Conservation (phyloP, 2,888 invertebrate species). For the Stenolophus ochropezus region DNA sequence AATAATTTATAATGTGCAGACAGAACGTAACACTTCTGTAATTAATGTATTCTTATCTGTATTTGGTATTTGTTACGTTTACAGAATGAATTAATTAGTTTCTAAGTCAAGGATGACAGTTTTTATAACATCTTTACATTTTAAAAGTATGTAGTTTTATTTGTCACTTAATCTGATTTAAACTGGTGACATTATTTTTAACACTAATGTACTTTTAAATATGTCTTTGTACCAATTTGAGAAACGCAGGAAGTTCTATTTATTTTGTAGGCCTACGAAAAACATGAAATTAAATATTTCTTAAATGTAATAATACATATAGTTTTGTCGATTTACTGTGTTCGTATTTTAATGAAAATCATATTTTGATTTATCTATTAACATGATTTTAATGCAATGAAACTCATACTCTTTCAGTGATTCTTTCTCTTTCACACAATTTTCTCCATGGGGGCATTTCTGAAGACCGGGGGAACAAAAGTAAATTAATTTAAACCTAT, state of each 20-base stretch:
- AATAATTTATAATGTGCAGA: background rate
- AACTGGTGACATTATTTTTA: background rate
- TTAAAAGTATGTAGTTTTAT: background rate
- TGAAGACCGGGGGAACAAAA: no score
- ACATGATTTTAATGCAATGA: no score
- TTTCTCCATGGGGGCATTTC: no score
- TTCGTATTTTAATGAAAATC: no score
- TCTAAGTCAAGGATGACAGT: background rate
- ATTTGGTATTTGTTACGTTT: background rate
- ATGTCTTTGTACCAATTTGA: background rate
- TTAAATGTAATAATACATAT: no score
- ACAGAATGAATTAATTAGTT: slow-evolving; percentile 8
- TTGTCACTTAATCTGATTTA: background rate
- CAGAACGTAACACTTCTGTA: background rate
- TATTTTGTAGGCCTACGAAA: no score
- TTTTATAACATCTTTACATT: background rate
- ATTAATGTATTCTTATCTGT: background rate
- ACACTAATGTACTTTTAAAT: background rate
- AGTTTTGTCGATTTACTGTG: no score
- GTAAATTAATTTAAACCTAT: no score
- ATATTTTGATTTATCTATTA: no score
- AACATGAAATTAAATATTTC: no score
- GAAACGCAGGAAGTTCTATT: background rate
- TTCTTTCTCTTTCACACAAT: no score
- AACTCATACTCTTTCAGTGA: no score